A percentile compares a stretch with the other conserved stretches of the same genome.
These are phyloP conservation scores for Oncorhynchus mykiss DNA, from an alignment of 2,113 vertebrate genomes.

Conservation along the genomic window DNA sequence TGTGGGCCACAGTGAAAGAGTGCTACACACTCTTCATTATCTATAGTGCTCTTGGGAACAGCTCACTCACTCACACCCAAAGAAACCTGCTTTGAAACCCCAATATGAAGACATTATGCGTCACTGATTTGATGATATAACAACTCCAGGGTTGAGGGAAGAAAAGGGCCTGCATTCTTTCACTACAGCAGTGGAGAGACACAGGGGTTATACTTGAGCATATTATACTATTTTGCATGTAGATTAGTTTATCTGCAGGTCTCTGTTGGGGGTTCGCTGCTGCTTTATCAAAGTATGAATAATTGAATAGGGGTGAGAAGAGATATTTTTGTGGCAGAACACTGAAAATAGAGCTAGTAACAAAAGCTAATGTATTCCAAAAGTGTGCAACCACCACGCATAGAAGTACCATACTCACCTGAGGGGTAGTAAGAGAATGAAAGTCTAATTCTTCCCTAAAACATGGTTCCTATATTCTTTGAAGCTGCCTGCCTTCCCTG, in stretches of 20 bases:
- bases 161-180: constrained; percentile 38
- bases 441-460: neutral
- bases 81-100: constrained; percentile 28
- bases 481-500: constrained; percentile 5
- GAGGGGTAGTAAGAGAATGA: constrained; percentile 1
- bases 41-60: constrained; percentile 42
- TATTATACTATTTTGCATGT: constrained; percentile 57
- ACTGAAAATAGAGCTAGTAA: neutral
- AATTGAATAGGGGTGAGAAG: constrained; percentile 27
- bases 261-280: constrained; percentile 39
- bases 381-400: constrained; percentile 34
- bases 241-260: constrained; percentile 59
- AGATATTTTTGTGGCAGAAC: neutral
- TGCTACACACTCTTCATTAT: constrained; percentile 56
- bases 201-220: constrained; percentile 53
- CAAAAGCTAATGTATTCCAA: constrained; percentile 15
- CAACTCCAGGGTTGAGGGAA: constrained; percentile 39
- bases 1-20: constrained; percentile 31
- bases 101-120: constrained; percentile 33
- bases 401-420: constrained; percentile 15
- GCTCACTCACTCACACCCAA: constrained; percentile 34
- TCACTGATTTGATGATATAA: constrained; percentile 48
- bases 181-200: constrained; percentile 51
- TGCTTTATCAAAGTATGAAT: constrained; percentile 40
- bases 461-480: constrained; percentile 9